These are phyloP conservation scores for Xiphophorus hellerii DNA, from an alignment of 2,113 vertebrate genomes.

Conservation along the genomic window DNA sequence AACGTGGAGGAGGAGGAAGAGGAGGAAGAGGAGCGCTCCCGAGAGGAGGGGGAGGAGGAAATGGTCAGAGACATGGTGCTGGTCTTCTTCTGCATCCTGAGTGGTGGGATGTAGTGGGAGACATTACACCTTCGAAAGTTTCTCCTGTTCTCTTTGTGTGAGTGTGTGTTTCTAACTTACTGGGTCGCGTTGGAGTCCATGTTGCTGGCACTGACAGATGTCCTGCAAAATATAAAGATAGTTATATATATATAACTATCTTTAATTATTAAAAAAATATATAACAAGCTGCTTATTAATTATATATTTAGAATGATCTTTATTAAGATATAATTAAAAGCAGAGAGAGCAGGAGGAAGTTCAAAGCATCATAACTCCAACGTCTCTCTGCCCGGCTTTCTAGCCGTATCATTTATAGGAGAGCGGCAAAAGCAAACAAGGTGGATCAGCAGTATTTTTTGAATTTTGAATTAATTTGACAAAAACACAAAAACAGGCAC, in stretches of 20 bases:
- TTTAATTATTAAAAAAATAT: too few relatives aligned
- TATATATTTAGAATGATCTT: too few relatives aligned
- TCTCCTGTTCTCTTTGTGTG: neutral
- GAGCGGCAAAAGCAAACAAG: too few relatives aligned
- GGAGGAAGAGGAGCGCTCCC: constrained; percentile 58
- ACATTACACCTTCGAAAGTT: neutral
- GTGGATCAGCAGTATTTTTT: too few relatives aligned
- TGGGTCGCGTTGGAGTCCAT: constrained; percentile 77
- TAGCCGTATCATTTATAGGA: too few relatives aligned
- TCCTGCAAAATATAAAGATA: constrained; percentile 28
- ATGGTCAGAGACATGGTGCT: constrained; percentile 82
- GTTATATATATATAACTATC: too few relatives aligned
- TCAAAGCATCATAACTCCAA: too few relatives aligned
- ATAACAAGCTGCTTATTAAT: too few relatives aligned
- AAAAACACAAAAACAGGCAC: constrained; percentile 21
- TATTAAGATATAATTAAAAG: too few relatives aligned
- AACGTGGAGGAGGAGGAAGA: constrained; percentile 58
- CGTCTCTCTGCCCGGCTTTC: too few relatives aligned
- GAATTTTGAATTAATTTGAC: neutral
- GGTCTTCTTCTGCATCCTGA: constrained; percentile 79
- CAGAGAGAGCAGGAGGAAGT: too few relatives aligned
- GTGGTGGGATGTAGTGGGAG: neutral
- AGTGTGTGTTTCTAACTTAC: constrained; percentile 62
- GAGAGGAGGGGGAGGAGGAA: constrained; percentile 73
- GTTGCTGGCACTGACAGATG: constrained; percentile 33